These are phyloP conservation scores for Elanoides forficatus DNA, from an alignment of 2,113 vertebrate species.

Conservation along the genomic window DNA sequence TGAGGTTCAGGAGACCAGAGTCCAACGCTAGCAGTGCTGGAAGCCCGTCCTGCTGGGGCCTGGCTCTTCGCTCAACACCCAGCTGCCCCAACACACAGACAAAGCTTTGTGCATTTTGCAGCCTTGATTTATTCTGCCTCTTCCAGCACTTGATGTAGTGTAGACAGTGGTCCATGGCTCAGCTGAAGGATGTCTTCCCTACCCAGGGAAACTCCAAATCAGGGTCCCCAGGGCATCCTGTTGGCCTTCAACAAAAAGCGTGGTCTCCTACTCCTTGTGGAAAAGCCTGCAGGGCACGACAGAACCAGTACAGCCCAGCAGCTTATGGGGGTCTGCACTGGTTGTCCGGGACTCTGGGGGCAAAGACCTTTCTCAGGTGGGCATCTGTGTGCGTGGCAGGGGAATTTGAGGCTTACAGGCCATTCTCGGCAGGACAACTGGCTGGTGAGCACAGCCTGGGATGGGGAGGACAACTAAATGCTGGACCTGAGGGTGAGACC, in stretches of 20 bases:
- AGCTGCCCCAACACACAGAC: accelerated
- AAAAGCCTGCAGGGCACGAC: not conserved
- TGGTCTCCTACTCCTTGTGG: not conserved
- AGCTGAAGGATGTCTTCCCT: not conserved
- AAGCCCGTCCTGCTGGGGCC: not conserved
- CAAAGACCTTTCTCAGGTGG: not conserved
- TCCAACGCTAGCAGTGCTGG: not conserved
- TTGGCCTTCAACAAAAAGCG: not conserved
- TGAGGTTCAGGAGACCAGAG: not conserved
- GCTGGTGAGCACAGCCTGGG: not conserved
- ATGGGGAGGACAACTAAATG: not conserved
- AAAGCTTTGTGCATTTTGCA: not conserved
- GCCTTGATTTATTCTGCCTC: not conserved
- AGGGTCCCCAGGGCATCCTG: not conserved
- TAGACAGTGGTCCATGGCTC: not conserved
- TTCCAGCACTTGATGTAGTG: not conserved
- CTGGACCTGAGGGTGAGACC: not conserved
- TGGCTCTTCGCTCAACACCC: not conserved
- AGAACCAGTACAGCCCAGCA: not conserved
- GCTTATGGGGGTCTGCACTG: not conserved
- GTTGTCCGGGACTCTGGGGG: not conserved
- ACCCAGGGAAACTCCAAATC: not conserved
- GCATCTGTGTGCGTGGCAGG: not conserved
- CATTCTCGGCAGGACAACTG: not conserved
- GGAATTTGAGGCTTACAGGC: not conserved